These are phyloP conservation scores for Siniperca undulata DNA, from an alignment of 2,797 vertebrate species.

Conservation along the genomic window DNA sequence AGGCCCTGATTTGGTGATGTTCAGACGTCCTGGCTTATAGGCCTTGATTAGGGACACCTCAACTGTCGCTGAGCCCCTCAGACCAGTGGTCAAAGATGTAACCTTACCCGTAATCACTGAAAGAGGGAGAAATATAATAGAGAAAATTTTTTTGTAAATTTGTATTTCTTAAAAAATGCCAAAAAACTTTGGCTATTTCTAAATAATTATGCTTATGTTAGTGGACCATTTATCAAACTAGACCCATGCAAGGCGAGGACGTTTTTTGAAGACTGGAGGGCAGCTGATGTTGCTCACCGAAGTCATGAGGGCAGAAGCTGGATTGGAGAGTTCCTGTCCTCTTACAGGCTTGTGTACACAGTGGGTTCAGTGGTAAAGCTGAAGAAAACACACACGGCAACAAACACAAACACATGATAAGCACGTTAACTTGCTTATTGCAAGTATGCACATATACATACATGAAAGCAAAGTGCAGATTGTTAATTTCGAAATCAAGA, in stretches of 20 bases:
- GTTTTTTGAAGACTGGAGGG: conserved; percentile 6
- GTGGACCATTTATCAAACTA: not conserved
- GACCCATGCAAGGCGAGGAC: not conserved
- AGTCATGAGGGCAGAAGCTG: conserved; percentile 89
- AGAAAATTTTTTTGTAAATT: too few relatives aligned
- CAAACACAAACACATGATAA: conserved; percentile 17
- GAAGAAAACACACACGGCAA: conserved; percentile 56
- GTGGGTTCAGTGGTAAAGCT: conserved; percentile 77
- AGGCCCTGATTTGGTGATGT: conserved; percentile 76
- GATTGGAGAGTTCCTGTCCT: conserved; percentile 87
- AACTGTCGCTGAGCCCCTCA: conserved; percentile 67
- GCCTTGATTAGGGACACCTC: conserved; percentile 81
- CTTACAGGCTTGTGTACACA: conserved; percentile 87
- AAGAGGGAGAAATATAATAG: conserved; percentile 17
- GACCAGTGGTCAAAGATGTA: conserved; percentile 64
- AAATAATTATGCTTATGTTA: not conserved
- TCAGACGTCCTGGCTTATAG: conserved; percentile 81
- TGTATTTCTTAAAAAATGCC: too few relatives aligned
- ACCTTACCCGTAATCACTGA: conserved; percentile 84
- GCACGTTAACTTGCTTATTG: not conserved
- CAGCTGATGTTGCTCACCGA: conserved; percentile 84
- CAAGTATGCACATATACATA: not conserved
- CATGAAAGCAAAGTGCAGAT: not conserved
- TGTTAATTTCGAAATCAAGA: not conserved
- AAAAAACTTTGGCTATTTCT: not conserved